Evolutionary conservation across 2,888 invertebrate species (phyloP), one percentile per base, ranked within the genome.

Genomic region (Xanthia togata): DNA sequence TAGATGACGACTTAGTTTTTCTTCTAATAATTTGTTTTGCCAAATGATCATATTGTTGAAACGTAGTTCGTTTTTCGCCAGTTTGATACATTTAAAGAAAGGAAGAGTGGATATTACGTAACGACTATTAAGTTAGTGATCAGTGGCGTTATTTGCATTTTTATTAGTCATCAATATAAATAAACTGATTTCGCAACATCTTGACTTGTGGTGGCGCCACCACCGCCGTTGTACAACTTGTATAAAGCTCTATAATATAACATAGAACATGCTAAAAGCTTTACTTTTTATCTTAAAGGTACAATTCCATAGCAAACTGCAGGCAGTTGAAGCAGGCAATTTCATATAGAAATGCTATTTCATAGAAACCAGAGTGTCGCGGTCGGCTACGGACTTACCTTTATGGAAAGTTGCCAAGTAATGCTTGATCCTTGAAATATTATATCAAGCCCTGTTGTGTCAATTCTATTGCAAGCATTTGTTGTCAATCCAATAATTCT

Each of bases 81-180:
- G 53, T 35, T 78, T 53, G 53, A 47, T 70, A 65, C 69, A 47
- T 65, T 57, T 65, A n/a, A 73, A 63, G 67, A 82, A 73, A 78
- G 73, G 57, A 73, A 82, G 1, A 68, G 71, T 70, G 9, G 26
- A 41, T 62, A 67, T 82, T 70, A 55, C 70, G 81, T 57, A 81
- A 76, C 38, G 38, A 31, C 5, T 60, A 55, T 72, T 77, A 62
- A 31, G 41, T n/a, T n/a, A n/a, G n/a, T 77, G 72, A 72, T 53
- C 50, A 17, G 67, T 55, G 53, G 53, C 20, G 59, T 38, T 77
- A 64, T 76, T 59, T 76, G 1, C 4, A 35, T 57, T 70, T 55
- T 70, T 57, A 76, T 67, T 50, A 57, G 47, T 69, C 55, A 72
- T 31, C 64, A 50, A 69, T 55, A 31, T 50, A 14, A 47, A 60